Evolutionary conservation across 2,888 invertebrate genomes (phyloP).

Genomic region (Homarus gammarus): DNA sequence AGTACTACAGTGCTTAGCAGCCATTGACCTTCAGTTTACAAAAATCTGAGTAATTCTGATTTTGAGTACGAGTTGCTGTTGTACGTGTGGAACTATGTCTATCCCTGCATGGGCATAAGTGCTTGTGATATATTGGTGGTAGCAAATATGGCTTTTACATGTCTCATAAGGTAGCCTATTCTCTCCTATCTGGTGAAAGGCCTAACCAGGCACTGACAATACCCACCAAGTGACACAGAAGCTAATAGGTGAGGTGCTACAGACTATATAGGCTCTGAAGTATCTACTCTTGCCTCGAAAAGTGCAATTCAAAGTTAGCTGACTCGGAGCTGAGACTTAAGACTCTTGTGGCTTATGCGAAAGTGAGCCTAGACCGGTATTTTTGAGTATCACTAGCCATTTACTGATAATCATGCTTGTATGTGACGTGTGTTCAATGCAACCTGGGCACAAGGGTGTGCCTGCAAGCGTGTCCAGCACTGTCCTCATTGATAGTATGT

Average conservation of each 20-base stretch:
- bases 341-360: slow-evolving; percentile 71
- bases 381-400: slow-evolving; percentile 69
- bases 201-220: slow-evolving; percentile 63
- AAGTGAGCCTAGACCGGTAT: slow-evolving; percentile 67
- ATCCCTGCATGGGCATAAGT: slow-evolving; percentile 63
- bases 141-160: slow-evolving; percentile 65
- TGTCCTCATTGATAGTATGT: slow-evolving; percentile 64
- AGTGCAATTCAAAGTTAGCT: slow-evolving; percentile 74
- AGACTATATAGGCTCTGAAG: slow-evolving; percentile 61
- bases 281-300: slow-evolving; percentile 72
- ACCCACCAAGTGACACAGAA: slow-evolving; percentile 65
- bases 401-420: slow-evolving; percentile 74
- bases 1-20: slow-evolving; percentile 46
- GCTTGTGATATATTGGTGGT: slow-evolving; percentile 73
- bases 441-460: slow-evolving; percentile 72
- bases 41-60: slow-evolving; percentile 60
- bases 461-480: slow-evolving; percentile 70
- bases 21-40: slow-evolving; percentile 46
- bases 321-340: slow-evolving; percentile 72
- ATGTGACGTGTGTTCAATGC: slow-evolving; percentile 73
- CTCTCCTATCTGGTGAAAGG: slow-evolving; percentile 59
- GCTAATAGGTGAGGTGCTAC: slow-evolving; percentile 64
- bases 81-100: slow-evolving; percentile 66
- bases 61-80: slow-evolving; percentile 59
- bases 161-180: slow-evolving; percentile 60